These are phyloP conservation scores for Leptinotarsa texana DNA, from an alignment of 1,140 invertebrate species.

Conservation along the genomic window DNA sequence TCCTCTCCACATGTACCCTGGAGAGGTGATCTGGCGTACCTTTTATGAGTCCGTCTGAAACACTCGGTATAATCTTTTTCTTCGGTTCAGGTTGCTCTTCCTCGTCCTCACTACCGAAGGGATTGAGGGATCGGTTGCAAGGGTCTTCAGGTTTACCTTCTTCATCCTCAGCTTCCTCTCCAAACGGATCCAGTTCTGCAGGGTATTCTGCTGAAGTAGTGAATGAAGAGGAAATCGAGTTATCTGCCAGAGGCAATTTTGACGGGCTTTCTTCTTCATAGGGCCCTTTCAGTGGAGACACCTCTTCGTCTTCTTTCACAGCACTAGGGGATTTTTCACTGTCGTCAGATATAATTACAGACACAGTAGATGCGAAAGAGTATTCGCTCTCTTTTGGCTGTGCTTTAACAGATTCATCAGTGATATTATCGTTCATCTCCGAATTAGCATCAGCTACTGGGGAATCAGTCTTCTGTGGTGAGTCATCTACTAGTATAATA, in stretches of 20 bases:
- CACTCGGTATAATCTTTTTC: constrained; percentile 26
- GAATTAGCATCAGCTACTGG: too few species aligned
- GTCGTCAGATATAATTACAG: background rate
- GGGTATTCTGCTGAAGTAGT: constrained; percentile 63
- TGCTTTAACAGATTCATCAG: too few species aligned
- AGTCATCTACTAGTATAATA: background rate
- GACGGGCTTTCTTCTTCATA: background rate
- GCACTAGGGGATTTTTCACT: background rate
- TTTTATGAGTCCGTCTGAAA: constrained; percentile 10
- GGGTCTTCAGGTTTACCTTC: constrained; percentile 6
- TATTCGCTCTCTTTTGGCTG: too few species aligned
- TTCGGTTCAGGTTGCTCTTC: constrained; percentile 26
- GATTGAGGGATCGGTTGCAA: constrained; percentile 59
- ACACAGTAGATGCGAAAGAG: too few species aligned
- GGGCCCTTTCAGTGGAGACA: background rate
- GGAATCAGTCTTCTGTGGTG: background rate
- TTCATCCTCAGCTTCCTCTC: constrained; percentile 61
- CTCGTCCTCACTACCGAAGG: constrained; percentile 60
- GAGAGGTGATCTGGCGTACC: constrained; percentile 14
- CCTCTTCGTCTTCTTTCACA: background rate
- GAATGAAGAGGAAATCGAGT: background rate
- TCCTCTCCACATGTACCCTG: constrained; percentile 20
- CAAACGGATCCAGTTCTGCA: constrained; percentile 79
- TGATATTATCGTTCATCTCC: too few species aligned
- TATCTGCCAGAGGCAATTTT: background rate